Base-by-base conservation (phyloP, 1,140 invertebrate species). In the Globodera ellingtonae region DNA sequence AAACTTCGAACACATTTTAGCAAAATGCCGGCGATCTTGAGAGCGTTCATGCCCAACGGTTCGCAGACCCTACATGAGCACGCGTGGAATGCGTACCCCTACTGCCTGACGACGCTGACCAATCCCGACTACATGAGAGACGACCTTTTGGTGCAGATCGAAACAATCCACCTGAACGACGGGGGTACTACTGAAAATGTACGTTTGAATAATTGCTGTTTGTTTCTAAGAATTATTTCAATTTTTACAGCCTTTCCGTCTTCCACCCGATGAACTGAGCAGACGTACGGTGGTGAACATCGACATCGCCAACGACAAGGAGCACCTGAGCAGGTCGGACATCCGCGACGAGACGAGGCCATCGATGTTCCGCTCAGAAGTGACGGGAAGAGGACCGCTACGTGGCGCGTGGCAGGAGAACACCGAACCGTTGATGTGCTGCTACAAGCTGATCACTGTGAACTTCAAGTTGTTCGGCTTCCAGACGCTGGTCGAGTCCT, bases 21-120 rank as follows among this genome's bases (percentile, higher is more conserved):
- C n/a, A 91, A 92, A 89, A 90, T 92, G 56, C 91, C 92, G 50
- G 79, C 75, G 9, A 89, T 89, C 78, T 95, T 99, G 89, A 92
- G 95, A 84, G 91, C 96, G 85, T 90, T 99, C 87, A 94, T 96
- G 72, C 97, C 98, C 77, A 98, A 97, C 91, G 96, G 95, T 46
- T 94, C 96, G 50, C 91, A 99, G 89, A 95, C 98, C 91, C 94
- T 99, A 79, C 96, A 98, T 89, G 98, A 99, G 91, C 95, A 98
- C 91, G 97, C 98, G 82, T 99, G 98, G 97, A 99, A 99, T 92
- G 97, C 97, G 35, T 99, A 99, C 92, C 98, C 98, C 8, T 99
- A 99, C 91, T 99, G 98, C 91, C 93, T 94, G 92, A 99, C 98
- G 84, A 94, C 89, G 62, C 70, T 88, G 24, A 85, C 84, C 18